Evolutionary conservation across 2,888 invertebrate genomes (phyloP), one percentile per base, ranked within the genome.

Genomic region (Philonicus albiceps): DNA sequence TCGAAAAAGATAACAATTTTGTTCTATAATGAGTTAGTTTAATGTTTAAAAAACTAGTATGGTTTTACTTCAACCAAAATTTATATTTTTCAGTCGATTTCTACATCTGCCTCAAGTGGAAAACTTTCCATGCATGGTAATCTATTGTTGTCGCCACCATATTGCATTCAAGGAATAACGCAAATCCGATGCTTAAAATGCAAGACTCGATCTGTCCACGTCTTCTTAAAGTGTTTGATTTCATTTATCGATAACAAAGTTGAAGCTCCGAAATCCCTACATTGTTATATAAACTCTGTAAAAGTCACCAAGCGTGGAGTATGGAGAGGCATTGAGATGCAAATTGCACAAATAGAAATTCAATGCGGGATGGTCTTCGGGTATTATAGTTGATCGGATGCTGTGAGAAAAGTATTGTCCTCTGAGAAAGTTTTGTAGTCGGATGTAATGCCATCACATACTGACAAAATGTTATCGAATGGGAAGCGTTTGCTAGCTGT

Each of bases 191-290:
- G 40, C 85, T 87, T 87, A 85, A 87, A 87, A 86, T 87, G 87
- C 87, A 87, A 85, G 87, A 85, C 85, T 78, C 72, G 87, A 78
- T 78, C 76, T 73, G 49, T 55, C 30, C 53, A 85, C 40, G 64
- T 72, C 22, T 76, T 64, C 19, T 72, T 64, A 85, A 87, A 72
- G 87, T 27, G 43, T 85, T 85, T 87, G 87, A 87, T 85, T 87
- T 85, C 81, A 85, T 87, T 87, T 87, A 86, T 87, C 85, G 87
- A 87, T 87, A 87, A 64, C 80, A 78, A 85, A 87, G 72, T 87
- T 87, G 55, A 49, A 85, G 27, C n/a, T 27, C 40, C 73, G 43
- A 43, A 40, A 43, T 49, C 55, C 30, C 31, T 16, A 80, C 53
- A 80, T 80, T 37, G 80, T 80, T 31, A n/a, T 64, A 64, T 27